These are phyloP conservation scores for Motacilla tschutschensis DNA, from an alignment of 2,113 vertebrate species.

Conservation along the genomic window DNA sequence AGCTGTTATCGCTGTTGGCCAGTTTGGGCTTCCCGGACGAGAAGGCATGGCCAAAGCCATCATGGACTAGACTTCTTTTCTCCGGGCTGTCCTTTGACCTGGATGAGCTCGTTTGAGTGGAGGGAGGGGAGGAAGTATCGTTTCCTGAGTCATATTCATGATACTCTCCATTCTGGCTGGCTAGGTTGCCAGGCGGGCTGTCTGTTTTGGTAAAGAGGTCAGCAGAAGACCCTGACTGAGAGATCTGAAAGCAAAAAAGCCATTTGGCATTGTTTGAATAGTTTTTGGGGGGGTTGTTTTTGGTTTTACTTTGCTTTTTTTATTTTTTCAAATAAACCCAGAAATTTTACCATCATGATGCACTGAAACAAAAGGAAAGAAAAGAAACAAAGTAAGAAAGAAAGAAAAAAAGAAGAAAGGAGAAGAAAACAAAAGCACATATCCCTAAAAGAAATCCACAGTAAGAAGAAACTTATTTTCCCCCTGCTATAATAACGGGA, in stretches of 20 bases:
- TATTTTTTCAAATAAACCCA: conserved; percentile 59
- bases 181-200: conserved; percentile 68
- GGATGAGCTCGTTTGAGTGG: conserved; percentile 84
- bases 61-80: conserved; percentile 67
- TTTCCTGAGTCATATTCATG: conserved; percentile 96
- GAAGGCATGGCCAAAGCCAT: conserved; percentile 61
- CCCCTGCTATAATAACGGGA: conserved; percentile 74
- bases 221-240: conserved; percentile 79
- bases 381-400: conserved; percentile 10
- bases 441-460: conserved; percentile 76
- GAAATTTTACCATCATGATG: conserved; percentile 82
- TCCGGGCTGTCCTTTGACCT: conserved; percentile 76
- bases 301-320: conserved; percentile 38
- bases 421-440: conserved; percentile 70
- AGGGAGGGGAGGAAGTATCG: conserved; percentile 92
- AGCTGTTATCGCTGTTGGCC: conserved; percentile 81
- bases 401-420: conserved; percentile 21
- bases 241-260: conserved; percentile 92
- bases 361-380: conserved; percentile 73
- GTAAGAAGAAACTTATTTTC: conserved; percentile 70
- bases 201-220: conserved; percentile 82
- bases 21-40: conserved; percentile 79
- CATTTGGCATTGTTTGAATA: conserved; percentile 73
- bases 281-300: neutral
- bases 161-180: conserved; percentile 73